Evolutionary conservation across 2,113 vertebrate genomes (phyloP).

Genomic region (Oriolus oriolus): DNA sequence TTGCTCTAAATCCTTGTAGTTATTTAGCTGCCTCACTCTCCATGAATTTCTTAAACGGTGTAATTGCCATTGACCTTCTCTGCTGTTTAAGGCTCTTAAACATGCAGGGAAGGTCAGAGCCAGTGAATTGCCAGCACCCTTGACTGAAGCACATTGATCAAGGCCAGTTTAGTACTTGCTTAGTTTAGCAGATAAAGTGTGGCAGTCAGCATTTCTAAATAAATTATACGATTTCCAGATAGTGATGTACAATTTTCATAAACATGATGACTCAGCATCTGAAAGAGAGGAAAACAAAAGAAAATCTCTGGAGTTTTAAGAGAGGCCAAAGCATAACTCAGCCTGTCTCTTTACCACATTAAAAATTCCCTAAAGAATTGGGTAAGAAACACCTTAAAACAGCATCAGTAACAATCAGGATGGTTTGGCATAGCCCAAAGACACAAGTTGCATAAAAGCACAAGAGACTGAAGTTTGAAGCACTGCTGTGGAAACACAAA

Average conservation of each 20-base stretch:
- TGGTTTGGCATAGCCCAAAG: background rate
- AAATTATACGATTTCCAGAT: background rate
- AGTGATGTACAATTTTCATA: background rate
- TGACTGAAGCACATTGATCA: background rate
- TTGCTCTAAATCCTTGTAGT: background rate
- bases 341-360: background rate
- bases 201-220: slow-evolving; percentile 14
- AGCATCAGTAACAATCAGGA: background rate
- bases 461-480: background rate
- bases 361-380: background rate
- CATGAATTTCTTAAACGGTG: background rate
- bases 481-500: background rate
- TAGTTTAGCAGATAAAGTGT: slow-evolving; percentile 36
- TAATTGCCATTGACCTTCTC: background rate
- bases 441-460: background rate
- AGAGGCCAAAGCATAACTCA: background rate
- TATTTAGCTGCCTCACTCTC: background rate
- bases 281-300: background rate
- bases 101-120: background rate
- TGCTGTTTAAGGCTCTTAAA: background rate
- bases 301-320: background rate
- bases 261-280: background rate
- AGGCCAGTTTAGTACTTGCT: slow-evolving; percentile 4
- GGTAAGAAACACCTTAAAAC: background rate
- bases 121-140: background rate